Evolutionary conservation across 1,140 invertebrate genomes (phyloP), one percentile per base, ranked within the genome.

Genomic region (Hyphantria cunea): DNA sequence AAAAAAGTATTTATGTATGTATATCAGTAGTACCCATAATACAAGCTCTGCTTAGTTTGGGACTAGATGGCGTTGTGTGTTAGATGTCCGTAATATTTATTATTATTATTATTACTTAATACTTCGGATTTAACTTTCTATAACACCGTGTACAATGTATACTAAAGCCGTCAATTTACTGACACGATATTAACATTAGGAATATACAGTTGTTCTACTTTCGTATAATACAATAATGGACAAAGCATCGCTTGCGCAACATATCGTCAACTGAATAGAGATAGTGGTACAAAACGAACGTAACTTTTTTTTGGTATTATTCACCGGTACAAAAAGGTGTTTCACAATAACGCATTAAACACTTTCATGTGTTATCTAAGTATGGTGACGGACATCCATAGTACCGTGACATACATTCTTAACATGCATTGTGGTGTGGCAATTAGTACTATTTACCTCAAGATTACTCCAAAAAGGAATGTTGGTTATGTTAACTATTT

Each of bases 351-450:
- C 12, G 67, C 74, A 76, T 78, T 53, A 68, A 74, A 72, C 75
- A 76, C 82, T 83, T 85, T 84, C 81, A 33, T 80, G 72, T 73
- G 76, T 84, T 87, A 84, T 80, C 77, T 83, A 83, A 80, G 74
- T 78, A 10, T 14, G 44, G 15, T 70, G 61, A 68, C 68, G 66
- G 49, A 66, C 61, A 63, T 42, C 58, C 42, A 73, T 34, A 56
- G 61, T 50, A 58, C 60, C 48, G 55, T 69, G 72, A 72, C 66
- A 72, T 52, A 59, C 56, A 66, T 68, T 63, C 7, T 55, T 53
- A 61, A 66, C 51, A 45, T n/a, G 39, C 10, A 11, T 49, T 51
- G 45, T 47, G 17, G 11, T 58, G 15, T 13, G 48, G 44, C 33
- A 15, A 49, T 58, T 58, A 58, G 55, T 58, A 41, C 34, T 49